These are phyloP conservation scores for Eufriesea mexicana DNA, from an alignment of 1,140 invertebrate genomes.

Conservation along the genomic window DNA sequence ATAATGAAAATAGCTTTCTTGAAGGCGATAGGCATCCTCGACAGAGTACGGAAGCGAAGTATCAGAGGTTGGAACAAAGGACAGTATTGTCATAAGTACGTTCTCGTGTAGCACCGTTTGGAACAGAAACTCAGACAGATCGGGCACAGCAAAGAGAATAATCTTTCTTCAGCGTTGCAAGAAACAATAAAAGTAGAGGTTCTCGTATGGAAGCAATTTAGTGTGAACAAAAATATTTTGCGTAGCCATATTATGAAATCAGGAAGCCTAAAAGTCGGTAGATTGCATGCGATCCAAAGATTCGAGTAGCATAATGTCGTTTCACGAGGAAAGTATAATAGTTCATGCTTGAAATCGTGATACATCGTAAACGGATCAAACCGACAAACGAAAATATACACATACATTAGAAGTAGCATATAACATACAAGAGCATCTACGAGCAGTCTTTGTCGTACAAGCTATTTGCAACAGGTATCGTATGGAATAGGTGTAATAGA, in stretches of 20 bases:
- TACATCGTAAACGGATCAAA: constrained; percentile 23
- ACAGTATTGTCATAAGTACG: background rate
- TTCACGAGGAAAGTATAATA: constrained; percentile 8
- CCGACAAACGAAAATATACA: constrained; percentile 21
- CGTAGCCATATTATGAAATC: constrained; percentile 63
- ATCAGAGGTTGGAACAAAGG: background rate
- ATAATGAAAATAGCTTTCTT: constrained; percentile 31
- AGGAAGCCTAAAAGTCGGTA: constrained; percentile 80
- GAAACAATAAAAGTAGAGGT: constrained; percentile 37
- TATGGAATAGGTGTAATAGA: background rate
- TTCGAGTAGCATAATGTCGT: constrained; percentile 66
- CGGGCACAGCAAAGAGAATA: constrained; percentile 8
- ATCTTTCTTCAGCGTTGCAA: constrained; percentile 36
- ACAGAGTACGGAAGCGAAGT: constrained; percentile 18
- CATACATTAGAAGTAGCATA: constrained; percentile 11
- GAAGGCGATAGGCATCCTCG: constrained; percentile 29
- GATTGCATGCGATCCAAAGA: constrained; percentile 80
- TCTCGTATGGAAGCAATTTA: constrained; percentile 57
- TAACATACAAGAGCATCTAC: constrained; percentile 28
- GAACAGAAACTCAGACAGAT: constrained; percentile 1
- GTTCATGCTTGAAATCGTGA: constrained; percentile 50
- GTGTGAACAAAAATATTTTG: constrained; percentile 56
- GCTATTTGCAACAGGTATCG: constrained; percentile 36
- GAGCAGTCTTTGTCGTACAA: constrained; percentile 36
- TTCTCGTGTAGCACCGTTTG: background rate